phyloP scores from a whole-genome alignment of 2,113 vertebrate genomes.

The Irena cyanogastra region DNA sequence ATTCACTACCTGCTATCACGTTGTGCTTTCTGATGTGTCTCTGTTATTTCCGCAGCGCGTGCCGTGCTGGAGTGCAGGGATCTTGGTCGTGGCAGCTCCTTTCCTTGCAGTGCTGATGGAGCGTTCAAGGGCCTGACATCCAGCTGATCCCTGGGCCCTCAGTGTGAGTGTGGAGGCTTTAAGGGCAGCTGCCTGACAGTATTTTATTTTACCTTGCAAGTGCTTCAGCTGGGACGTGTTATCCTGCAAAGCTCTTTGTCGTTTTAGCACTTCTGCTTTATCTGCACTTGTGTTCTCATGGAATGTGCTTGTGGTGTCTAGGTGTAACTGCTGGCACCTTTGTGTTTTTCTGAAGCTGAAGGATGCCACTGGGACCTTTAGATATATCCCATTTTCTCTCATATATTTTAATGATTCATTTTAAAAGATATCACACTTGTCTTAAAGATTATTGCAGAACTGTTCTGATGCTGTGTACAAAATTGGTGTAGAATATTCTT shows the following conservation, averaged over 20 bases:
- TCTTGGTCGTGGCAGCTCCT: not conserved
- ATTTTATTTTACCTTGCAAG: not conserved
- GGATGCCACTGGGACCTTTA: conserved; percentile 13
- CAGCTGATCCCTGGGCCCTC: not conserved
- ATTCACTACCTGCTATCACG: not conserved
- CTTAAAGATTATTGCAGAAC: conserved; percentile 24
- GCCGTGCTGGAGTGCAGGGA: not conserved
- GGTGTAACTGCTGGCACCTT: not conserved
- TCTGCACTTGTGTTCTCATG: not conserved
- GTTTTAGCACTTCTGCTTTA: not conserved
- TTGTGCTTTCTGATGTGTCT: not conserved
- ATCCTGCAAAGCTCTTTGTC: not conserved
- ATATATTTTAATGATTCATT: conserved; percentile 23
- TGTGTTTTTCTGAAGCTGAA: conserved; percentile 33
- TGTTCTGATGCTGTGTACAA: conserved; percentile 22
- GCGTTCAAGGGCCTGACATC: not conserved
- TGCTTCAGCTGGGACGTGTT: not conserved
- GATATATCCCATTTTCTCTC: not conserved
- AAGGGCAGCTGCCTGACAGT: not conserved
- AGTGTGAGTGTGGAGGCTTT: not conserved
- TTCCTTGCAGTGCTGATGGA: not conserved
- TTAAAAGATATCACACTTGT: conserved; percentile 5
- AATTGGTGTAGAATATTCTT: not conserved
- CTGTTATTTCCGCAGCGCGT: not conserved
- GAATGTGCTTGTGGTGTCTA: not conserved